Conservation (phyloP, 2,888 invertebrate genomes). For the Lottia scabra region DNA sequence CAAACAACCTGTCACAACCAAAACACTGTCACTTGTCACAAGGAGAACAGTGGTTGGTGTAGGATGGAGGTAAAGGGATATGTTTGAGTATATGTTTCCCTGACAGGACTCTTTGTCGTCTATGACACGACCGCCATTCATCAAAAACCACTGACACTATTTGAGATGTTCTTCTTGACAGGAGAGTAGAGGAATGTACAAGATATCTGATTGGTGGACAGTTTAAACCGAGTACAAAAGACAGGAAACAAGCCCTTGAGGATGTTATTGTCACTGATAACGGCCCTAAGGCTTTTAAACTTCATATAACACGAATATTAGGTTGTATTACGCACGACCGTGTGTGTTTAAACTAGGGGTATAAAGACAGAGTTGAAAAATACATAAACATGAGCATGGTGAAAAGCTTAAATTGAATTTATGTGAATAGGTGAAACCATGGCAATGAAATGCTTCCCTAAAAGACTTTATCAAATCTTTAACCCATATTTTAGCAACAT, state of each 20-base stretch:
- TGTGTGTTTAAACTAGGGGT: no score
- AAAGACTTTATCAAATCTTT: no score
- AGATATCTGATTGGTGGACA: neutral
- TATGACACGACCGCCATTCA: neutral
- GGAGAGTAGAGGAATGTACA: neutral
- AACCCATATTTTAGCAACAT: no score
- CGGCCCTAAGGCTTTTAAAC: no score
- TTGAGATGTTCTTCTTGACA: neutral
- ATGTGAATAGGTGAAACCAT: neutral
- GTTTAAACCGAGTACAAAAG: neutral
- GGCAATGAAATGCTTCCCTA: neutral
- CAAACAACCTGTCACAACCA: no score
- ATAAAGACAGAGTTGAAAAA: neutral
- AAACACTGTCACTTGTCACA: no score
- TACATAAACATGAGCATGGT: neutral
- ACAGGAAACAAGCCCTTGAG: slow-evolving; percentile 1
- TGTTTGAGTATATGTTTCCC: no score
- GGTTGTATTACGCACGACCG: no score
- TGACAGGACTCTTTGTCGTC: neutral
- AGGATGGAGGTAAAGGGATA: no score
- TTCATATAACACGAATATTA: no score
- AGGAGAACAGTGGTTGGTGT: no score
- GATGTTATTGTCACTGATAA: neutral
- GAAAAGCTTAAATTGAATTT: neutral
- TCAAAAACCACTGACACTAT: neutral